Conservation (phyloP, 2,113 vertebrate species). For the Chaetorhynchus papuensis region DNA sequence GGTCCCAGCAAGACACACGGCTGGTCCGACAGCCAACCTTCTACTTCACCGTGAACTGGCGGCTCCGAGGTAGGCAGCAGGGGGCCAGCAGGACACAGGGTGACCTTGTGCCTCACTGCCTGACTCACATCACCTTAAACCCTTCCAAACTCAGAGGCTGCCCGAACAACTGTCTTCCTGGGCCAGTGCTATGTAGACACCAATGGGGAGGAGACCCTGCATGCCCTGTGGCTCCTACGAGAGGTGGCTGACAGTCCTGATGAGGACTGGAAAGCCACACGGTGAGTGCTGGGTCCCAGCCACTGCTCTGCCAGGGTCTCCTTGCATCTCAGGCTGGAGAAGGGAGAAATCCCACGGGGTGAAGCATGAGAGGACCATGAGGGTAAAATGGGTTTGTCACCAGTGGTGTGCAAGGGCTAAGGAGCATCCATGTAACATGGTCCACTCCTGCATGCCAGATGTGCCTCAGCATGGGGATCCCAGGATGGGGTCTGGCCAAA, state of each 20-base stretch:
- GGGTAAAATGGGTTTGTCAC: not conserved
- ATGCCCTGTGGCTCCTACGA: constrained; percentile 1
- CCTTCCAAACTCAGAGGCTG: not conserved
- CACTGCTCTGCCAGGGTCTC: not conserved
- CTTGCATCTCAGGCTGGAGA: not conserved
- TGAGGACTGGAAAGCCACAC: not conserved
- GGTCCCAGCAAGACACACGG: not conserved
- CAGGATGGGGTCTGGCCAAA: not conserved
- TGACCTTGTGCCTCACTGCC: rapidly evolving
- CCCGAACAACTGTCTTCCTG: not conserved
- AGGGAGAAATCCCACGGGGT: not conserved
- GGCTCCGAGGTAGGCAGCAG: not conserved
- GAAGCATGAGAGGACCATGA: rapidly evolving
- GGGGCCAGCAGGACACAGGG: not conserved
- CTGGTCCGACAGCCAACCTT: not conserved
- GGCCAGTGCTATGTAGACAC: constrained; percentile 28
- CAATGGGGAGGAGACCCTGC: not conserved
- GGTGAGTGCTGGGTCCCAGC: not conserved
- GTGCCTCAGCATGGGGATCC: not conserved
- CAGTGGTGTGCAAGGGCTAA: not conserved
- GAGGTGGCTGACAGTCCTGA: rapidly evolving
- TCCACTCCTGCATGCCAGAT: not conserved
- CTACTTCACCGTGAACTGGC: not conserved
- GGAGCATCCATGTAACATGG: not conserved
- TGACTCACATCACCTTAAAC: rapidly evolving